phyloP scores from a whole-genome alignment of 2,888 invertebrate genomes.

The Nyleta sp. region DNA sequence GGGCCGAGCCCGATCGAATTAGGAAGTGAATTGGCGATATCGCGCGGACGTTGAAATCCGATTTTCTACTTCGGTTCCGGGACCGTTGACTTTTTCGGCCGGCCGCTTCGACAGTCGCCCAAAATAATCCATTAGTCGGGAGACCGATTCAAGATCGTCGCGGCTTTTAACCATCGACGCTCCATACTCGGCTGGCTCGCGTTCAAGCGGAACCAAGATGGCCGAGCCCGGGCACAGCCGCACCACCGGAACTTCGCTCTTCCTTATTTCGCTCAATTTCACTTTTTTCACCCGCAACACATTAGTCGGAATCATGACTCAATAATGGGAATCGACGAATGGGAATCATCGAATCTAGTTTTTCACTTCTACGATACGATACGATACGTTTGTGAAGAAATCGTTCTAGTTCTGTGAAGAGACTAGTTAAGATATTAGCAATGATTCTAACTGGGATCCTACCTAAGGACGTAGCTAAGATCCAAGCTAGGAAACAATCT shows the following conservation, averaged over 20 bases:
- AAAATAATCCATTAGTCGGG: slow-evolving; percentile 71
- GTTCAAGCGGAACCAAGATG: slow-evolving; percentile 78
- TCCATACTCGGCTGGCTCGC: slow-evolving; percentile 70
- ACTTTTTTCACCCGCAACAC: slow-evolving; percentile 47
- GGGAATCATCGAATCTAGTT: too few species aligned
- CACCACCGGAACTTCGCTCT: slow-evolving; percentile 63
- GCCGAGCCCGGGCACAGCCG: slow-evolving; percentile 65
- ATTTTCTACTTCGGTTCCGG: slow-evolving; percentile 25
- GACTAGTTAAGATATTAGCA: too few species aligned
- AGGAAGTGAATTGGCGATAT: slow-evolving; percentile 35
- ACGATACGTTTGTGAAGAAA: too few species aligned
- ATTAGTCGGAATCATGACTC: slow-evolving; percentile 28
- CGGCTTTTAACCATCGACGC: slow-evolving; percentile 72
- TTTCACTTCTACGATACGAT: too few species aligned
- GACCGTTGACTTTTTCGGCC: slow-evolving; percentile 16
- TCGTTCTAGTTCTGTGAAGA: too few species aligned
- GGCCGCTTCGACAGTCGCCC: too few species aligned
- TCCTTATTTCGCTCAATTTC: slow-evolving; percentile 57
- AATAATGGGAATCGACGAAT: not conserved
- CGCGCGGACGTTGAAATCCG: slow-evolving; percentile 13
- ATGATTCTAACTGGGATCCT: too few species aligned
- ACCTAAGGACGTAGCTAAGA: too few species aligned
- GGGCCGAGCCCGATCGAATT: slow-evolving; percentile 23
- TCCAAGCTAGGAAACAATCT: too few species aligned
- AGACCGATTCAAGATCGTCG: slow-evolving; percentile 71